Evolutionary conservation across 1,140 invertebrate genomes (phyloP), one percentile per base, ranked within the genome.

Genomic region (Heliconius himera): DNA sequence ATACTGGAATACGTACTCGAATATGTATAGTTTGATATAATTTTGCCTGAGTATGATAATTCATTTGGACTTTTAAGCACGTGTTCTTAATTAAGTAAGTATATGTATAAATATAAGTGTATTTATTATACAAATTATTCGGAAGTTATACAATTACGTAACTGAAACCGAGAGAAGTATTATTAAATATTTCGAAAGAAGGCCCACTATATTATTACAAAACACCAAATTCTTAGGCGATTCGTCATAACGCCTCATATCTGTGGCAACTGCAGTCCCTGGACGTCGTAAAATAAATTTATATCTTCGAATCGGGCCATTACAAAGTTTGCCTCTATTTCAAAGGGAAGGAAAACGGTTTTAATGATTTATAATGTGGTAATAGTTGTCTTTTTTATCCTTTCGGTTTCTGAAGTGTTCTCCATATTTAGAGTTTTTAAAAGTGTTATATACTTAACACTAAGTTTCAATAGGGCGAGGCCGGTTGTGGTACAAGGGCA

Each of bases 271-370:
- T 66, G 60, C 60, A 66, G 60, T 66, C 60, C 60, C 60, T 66
- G 26, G 60, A 66, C 72, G 72, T 49, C 26, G 72, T 36, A 46
- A 73, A 73, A 49, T 26, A 77, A 77, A 72, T 70, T 72, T 41
- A 77, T 77, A 73, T 73, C 72, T 73, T 73, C 60, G 22, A 29
- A 66, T 66, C 26, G 60, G 60, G 26, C 60, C 60, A 66, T 66
- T 66, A 66, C 26, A 66, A 66, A 66, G 60, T 66, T 66, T 66
- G 60, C 60, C 60, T 66, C 60, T 29, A 66, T 66, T 66, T 66
- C 60, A 51, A 6, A 51, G 49, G 5, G 26, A 11, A 66, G 26
- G 26, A 2, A 66, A 66, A 66, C 60, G 22, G 9, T 26, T 66
- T 26, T 29, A 66, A 66, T 29, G 22, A 66, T 66, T 66, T 29